phyloP scores from a whole-genome alignment of 2,888 invertebrate species.

The Biston betularia region DNA sequence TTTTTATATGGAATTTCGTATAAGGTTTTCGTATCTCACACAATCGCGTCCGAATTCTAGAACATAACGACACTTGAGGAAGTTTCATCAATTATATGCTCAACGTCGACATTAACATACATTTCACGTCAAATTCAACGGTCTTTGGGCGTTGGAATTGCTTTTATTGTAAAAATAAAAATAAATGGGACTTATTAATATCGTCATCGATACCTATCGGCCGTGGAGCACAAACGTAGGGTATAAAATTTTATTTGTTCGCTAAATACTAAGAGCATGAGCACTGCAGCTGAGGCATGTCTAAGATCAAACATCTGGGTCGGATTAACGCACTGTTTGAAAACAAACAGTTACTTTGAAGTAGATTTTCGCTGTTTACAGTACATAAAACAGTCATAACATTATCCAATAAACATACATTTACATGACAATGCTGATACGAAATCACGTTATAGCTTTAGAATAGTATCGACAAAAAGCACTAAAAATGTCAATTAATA shows the following conservation, averaged over 20 bases:
- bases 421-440: conserved; percentile 63
- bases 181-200: conserved; percentile 69
- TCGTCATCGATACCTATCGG: conserved; percentile 51
- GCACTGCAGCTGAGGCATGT: conserved; percentile 9
- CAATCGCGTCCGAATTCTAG: conserved; percentile 67
- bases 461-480: conserved; percentile 66
- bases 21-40: conserved; percentile 56
- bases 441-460: conserved; percentile 63
- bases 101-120: conserved; percentile 73
- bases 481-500: conserved; percentile 79
- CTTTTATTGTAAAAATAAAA: conserved; percentile 77
- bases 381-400: conserved; percentile 58
- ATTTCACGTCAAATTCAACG: conserved; percentile 74
- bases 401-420: conserved; percentile 57
- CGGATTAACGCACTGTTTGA: conserved; percentile 45
- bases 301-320: conserved; percentile 39
- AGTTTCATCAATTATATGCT: conserved; percentile 75
- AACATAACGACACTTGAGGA: conserved; percentile 71
- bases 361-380: conserved; percentile 51
- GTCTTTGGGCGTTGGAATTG: conserved; percentile 71
- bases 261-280: conserved; percentile 6
- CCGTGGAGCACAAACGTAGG: conserved; percentile 39
- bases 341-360: conserved; percentile 52
- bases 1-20: conserved; percentile 71
- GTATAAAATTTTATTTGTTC: conserved; percentile 49